phyloP scores from a whole-genome alignment of 1,140 invertebrate genomes.

The Grapholita molesta region DNA sequence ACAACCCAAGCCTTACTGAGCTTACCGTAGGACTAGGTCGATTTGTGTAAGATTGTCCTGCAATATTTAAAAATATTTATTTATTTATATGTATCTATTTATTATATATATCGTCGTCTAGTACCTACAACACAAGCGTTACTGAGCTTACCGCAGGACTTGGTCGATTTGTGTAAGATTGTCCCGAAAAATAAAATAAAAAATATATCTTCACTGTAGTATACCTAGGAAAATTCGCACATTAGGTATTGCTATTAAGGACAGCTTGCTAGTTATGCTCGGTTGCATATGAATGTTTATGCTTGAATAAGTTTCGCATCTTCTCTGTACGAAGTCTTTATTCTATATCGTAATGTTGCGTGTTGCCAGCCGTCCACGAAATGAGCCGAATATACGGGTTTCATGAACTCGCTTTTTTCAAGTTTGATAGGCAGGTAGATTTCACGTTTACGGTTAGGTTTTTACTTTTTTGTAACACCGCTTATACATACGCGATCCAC shows the following conservation, averaged over 20 bases:
- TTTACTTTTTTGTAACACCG: neutral
- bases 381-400: constrained; percentile 1
- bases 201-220: neutral
- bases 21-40: no score
- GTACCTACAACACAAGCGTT: no score
- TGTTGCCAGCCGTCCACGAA: neutral
- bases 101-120: no score
- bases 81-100: no score
- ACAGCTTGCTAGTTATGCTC: constrained; percentile 1
- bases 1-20: no score
- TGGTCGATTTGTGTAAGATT: neutral
- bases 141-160: no score
- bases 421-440: neutral
- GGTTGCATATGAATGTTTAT: constrained; percentile 8
- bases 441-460: neutral
- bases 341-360: neutral
- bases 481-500: neutral
- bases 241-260: neutral
- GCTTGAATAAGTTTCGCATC: neutral
- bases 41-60: no score
- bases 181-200: no score
- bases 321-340: constrained; percentile 10
- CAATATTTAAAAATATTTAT: no score
- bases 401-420: constrained; percentile 8
- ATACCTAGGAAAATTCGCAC: neutral